Base-by-base conservation (phyloP, 2,888 invertebrate genomes). In the Melangyna quadrimaculata region DNA sequence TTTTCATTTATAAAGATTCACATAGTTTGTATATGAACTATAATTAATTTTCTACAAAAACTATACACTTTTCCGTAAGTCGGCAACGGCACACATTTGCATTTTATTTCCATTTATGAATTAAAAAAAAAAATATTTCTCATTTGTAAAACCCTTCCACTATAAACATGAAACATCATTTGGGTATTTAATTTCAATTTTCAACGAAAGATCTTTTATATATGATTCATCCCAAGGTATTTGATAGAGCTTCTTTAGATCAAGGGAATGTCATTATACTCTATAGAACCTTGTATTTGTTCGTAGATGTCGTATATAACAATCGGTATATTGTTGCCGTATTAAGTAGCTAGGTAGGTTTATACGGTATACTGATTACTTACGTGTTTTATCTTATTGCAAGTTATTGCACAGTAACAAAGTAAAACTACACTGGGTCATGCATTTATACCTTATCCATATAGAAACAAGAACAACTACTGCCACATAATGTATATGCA, bases 371-470 rank as follows among this genome's bases (percentile, higher is more conserved):
- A 78, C 81, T 37, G 35, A 29, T 10, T 59, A 71, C 75, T 86
- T 73, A 70, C 65, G 69, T 78, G 78, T 65, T 70, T 73, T 81
- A 81, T 45, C 67, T 78, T 73, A 73, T 86, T 70, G 55, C 86
- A 72, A 51, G 77, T 80, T 73, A 86, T 86, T 81, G 81, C 67
- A 70, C 70, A 81, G 78, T 78, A 81, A 73, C 61, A 59, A 22
- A 48, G 53, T 63, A 17, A 73, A 86, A 78, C 70, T 73, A 40
- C 81, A 78, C 43, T 73, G 70, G 57, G 69, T 43, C 86, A 86
- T 86, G 86, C 86, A 81, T 57, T n/a, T 57, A 32, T 69, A 63
- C 6, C 5, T n/a, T 9, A 1, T 3, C 3, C 9, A 10, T 17
- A 10, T 27, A 40, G 40, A n/a, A 78, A 43, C 17, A 57, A 55